Evolutionary conservation across 2,888 invertebrate genomes (phyloP).

Genomic region (Hypena proboscidalis): DNA sequence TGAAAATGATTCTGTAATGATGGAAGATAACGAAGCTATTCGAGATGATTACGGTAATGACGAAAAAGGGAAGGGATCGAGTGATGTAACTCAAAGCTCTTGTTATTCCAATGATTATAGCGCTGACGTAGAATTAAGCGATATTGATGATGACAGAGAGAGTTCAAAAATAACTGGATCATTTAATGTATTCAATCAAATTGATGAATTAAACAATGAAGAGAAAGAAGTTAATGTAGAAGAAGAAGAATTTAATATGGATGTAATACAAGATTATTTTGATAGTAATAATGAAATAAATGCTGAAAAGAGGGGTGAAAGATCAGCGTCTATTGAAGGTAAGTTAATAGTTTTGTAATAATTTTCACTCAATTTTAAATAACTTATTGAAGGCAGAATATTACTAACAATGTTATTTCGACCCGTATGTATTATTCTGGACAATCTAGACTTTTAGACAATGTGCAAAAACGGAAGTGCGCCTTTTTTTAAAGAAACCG

Average conservation of each 20-base stretch:
- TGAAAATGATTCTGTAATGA: neutral
- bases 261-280: too few species aligned
- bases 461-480: too few species aligned
- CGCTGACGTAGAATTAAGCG: slow-evolving; percentile 22
- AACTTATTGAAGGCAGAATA: too few species aligned
- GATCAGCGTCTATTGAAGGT: slow-evolving; percentile 3
- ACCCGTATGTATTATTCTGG: too few species aligned
- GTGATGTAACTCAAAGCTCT: neutral
- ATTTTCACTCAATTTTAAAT: too few species aligned
- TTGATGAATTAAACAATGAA: neutral
- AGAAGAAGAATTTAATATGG: neutral
- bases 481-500: too few species aligned
- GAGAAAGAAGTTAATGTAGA: neutral
- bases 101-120: slow-evolving; percentile 17
- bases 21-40: neutral
- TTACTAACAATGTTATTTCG: too few species aligned
- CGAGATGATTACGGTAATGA: too few species aligned
- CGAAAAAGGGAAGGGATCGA: too few species aligned
- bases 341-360: slow-evolving; percentile 1
- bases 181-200: neutral
- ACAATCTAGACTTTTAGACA: too few species aligned
- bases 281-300: neutral
- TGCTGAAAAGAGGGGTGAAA: neutral
- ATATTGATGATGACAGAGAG: neutral
- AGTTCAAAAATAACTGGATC: neutral